Conservation (phyloP, 2,113 vertebrate genomes). For the Callionymus lyra region DNA sequence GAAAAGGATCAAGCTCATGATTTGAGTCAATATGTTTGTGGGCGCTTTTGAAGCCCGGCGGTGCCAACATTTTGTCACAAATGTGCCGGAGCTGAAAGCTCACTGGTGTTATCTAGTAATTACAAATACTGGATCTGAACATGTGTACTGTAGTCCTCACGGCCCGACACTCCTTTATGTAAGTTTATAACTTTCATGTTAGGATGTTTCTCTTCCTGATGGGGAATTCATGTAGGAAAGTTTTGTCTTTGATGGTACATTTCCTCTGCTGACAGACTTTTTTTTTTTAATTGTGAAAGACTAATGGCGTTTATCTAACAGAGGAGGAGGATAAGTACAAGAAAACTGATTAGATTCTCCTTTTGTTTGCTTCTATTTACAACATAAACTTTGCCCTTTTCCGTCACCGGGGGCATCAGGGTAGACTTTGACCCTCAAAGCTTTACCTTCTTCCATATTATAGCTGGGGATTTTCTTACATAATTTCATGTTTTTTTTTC, state of each 20-base stretch:
- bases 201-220: too few species aligned
- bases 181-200: too few species aligned
- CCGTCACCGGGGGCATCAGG: slow-evolving; percentile 41
- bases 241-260: too few species aligned
- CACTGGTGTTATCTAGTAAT: not conserved
- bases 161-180: too few species aligned
- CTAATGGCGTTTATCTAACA: too few species aligned
- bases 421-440: slow-evolving; percentile 34
- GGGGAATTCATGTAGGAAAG: too few species aligned
- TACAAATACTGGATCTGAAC: slow-evolving; percentile 1
- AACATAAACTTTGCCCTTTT: slow-evolving; percentile 22
- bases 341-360: not conserved
- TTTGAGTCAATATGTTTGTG: slow-evolving; percentile 43
- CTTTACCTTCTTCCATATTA: slow-evolving; percentile 22
- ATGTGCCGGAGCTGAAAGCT: slow-evolving; percentile 10
- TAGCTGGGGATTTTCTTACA: too few species aligned
- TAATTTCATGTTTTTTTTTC: too few species aligned
- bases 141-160: too few species aligned
- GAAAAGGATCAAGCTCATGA: slow-evolving; percentile 51
- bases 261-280: too few species aligned
- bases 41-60: slow-evolving; percentile 37
- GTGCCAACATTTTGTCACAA: slow-evolving; percentile 26
- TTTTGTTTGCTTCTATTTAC: slow-evolving; percentile 3
- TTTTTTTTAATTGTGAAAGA: too few species aligned
- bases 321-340: slow-evolving; percentile 1